Base-by-base conservation (phyloP, 2,113 vertebrate species). In the Atherinomorus stipes region DNA sequence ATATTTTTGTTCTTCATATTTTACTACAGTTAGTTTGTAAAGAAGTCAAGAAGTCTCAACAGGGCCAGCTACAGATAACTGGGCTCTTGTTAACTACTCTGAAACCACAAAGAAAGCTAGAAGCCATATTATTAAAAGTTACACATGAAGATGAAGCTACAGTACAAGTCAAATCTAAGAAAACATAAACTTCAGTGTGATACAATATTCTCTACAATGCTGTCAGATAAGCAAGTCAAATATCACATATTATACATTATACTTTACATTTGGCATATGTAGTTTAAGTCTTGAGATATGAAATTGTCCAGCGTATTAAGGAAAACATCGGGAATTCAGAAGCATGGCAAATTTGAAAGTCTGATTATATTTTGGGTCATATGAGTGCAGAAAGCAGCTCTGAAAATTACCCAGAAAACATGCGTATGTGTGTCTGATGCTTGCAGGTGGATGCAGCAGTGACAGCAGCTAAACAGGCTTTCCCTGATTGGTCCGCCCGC, bases 361-460 rank as follows among this genome's bases (percentile, higher is more conserved):
- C 16, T 47, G 44, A n/a, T 18, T 2, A 45, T 47, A 19, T 47
- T 47, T 47, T 18, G 19, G 44, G 18, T 47, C 44, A 47, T 47
- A 47, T 47, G 19, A 8, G 16, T 19, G 44, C 44, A 47, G 44
- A 47, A 8, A 47, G 44, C 11, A 47, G 1, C 18, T 7, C 18
- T 47, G 18, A 45, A 45, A 15, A 18, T 4, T 2, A 12, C 42
- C 42, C 42, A 21, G 31, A 38, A 21, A 3, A 4, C 5, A 28
- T 21, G 22, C 4, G 2, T 15, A n/a, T 18, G 9, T 4, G 4
- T 21, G 11, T 54, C 10, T 45, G 6, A 0, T 47, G 66, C 2
- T 18, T 42, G 34, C 62, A 99, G 98, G 94, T 99, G 11, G 95
- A 96, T 59, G 93, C 93, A 0, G 97, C 98, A 0, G 97, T 99